These are phyloP conservation scores for Cardiocondyla obscurior DNA, from an alignment of 1,140 invertebrate species.

Conservation along the genomic window DNA sequence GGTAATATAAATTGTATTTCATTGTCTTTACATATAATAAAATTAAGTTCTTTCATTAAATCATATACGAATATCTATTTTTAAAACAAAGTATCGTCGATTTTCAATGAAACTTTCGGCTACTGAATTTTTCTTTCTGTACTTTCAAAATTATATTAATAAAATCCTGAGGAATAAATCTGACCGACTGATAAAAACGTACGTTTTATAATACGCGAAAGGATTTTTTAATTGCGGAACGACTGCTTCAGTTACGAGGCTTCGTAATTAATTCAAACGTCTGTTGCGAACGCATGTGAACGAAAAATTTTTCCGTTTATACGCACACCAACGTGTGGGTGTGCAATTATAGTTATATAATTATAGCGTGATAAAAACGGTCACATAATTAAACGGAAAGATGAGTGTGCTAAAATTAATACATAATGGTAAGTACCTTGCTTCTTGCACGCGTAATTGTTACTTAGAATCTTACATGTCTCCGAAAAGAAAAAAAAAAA, in stretches of 20 bases:
- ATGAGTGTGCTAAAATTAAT: neutral
- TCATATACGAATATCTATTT: too few species aligned
- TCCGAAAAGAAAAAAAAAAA: too few species aligned
- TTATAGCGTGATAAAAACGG: neutral
- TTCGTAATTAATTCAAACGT: neutral
- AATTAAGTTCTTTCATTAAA: too few species aligned
- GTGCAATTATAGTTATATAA: neutral
- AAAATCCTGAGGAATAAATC: neutral
- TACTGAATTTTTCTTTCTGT: too few species aligned
- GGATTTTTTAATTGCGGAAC: neutral
- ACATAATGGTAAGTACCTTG: neutral
- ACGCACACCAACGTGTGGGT: neutral
- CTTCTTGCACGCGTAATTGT: neutral
- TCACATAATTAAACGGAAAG: neutral
- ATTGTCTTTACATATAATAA: too few species aligned
- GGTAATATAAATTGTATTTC: too few species aligned
- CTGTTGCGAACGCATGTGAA: neutral
- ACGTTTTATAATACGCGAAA: neutral
- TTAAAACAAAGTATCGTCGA: too few species aligned
- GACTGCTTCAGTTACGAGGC: neutral
- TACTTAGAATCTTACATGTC: neutral
- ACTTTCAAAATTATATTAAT: too few species aligned
- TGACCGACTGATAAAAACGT: neutral
- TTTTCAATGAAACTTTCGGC: too few species aligned
- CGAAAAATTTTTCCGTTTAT: neutral